phyloP scores from a whole-genome alignment of 2,113 vertebrate species.

The Barbus barbus region DNA sequence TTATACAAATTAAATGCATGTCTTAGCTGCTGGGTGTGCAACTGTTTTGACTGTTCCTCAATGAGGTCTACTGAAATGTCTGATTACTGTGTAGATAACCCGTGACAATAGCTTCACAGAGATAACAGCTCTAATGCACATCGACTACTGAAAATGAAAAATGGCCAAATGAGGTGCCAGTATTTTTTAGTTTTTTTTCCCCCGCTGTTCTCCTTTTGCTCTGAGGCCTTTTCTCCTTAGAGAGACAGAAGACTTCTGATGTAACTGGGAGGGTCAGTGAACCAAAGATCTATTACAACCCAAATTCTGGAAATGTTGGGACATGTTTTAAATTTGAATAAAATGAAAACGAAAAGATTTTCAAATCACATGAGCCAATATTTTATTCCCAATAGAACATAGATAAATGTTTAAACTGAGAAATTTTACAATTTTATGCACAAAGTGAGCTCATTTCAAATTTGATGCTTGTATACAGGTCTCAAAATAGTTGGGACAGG shows the following conservation, averaged over 20 bases:
- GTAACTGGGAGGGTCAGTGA: constrained; percentile 6
- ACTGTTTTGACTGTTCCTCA: background rate
- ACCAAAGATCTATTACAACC: constrained; percentile 33
- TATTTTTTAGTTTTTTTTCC: too few species aligned
- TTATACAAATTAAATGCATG: background rate
- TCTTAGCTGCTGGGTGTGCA: background rate
- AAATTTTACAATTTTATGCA: too few species aligned
- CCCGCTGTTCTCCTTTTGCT: background rate
- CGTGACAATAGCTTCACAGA: constrained; percentile 2
- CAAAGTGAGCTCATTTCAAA: too few species aligned
- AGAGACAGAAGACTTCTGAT: background rate
- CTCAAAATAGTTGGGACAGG: too few species aligned
- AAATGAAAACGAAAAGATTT: too few species aligned
- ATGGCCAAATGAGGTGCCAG: background rate
- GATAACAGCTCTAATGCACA: background rate
- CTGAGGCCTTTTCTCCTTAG: background rate
- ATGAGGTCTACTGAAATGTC: background rate
- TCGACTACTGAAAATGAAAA: background rate
- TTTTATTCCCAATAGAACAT: too few species aligned
- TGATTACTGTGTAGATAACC: constrained; percentile 1
- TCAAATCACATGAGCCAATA: too few species aligned
- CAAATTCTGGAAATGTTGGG: too few species aligned
- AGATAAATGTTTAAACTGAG: too few species aligned
- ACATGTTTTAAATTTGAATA: too few species aligned
- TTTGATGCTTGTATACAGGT: too few species aligned